Conservation (phyloP, 2,888 invertebrate genomes). For the Minunthozetes semirufus region DNA sequence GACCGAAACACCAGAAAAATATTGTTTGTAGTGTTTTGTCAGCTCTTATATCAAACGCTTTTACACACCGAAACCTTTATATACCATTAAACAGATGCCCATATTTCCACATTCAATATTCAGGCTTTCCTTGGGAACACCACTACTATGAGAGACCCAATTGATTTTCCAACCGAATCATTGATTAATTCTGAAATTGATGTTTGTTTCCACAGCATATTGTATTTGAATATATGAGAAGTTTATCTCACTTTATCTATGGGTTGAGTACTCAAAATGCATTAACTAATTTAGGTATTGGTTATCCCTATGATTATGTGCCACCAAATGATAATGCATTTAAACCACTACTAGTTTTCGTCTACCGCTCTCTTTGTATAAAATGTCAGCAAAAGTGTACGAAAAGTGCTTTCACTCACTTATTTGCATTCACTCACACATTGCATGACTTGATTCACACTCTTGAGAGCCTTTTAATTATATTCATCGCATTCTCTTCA, state of each 20-base stretch:
- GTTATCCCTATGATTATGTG: too few relatives aligned
- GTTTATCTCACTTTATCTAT: too few relatives aligned
- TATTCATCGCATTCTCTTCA: background rate
- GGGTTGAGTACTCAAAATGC: too few relatives aligned
- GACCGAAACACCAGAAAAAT: background rate
- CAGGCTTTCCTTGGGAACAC: too few relatives aligned
- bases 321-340: background rate
- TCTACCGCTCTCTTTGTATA: background rate
- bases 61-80: background rate
- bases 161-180: too few relatives aligned
- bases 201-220: too few relatives aligned
- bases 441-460: constrained; percentile 3
- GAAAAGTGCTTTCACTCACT: background rate
- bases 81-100: constrained; percentile 1
- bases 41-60: background rate
- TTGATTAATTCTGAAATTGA: too few relatives aligned
- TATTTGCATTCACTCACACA: background rate
- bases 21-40: background rate
- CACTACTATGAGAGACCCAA: too few relatives aligned
- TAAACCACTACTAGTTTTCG: background rate
- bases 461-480: background rate
- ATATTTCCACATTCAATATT: background rate
- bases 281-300: too few relatives aligned
- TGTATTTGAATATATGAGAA: too few relatives aligned
- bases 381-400: background rate